Base-by-base conservation (phyloP, 2,888 invertebrate genomes). In the Lithophane leautieri region DNA sequence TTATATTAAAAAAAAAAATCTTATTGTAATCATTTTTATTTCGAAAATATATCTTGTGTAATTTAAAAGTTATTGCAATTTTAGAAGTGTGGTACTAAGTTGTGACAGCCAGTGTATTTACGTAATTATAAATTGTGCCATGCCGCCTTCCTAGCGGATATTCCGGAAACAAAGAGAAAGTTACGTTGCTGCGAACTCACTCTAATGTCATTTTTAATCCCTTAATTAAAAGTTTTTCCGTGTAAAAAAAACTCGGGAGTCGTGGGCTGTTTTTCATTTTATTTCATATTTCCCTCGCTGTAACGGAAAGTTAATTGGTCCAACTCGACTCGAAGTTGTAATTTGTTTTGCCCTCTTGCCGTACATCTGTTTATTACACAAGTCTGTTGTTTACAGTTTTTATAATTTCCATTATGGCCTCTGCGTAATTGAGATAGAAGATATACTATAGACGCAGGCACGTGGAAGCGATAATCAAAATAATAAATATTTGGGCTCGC, bases 131-230 rank as follows among this genome's bases (percentile, higher is more conserved):
- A 88, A 89, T 79, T 79, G 66, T 78, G 65, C 87, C 79, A 77
- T 78, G 83, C 89, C 90, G 89, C 88, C 91, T 90, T 92, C 91
- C 91, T 90, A 85, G 83, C 81, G 79, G 90, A 91, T 89, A 91
- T 89, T 86, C 86, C 70, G 84, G 86, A 89, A 93, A 95, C 94
- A 95, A 95, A 93, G 90, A 91, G 83, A 93, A 94, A 94, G 93
- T 94, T 93, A 93, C 93, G 93, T 93, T 94, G 94, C 94, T 93
- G 90, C 93, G 88, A 95, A 93, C 95, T 94, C 93, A 90, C 91
- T 95, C 91, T 95, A 95, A 95, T 96, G 95, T 95, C 96, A 96
- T 95, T 95, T 96, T 96, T 96, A 95, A 96, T 95, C 95, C 96
- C 94, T 95, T 96, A 96, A 96, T 96, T 96, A 96, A 96, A 96